Conservation (phyloP, 2,113 vertebrate species). For the Fulica atra region DNA sequence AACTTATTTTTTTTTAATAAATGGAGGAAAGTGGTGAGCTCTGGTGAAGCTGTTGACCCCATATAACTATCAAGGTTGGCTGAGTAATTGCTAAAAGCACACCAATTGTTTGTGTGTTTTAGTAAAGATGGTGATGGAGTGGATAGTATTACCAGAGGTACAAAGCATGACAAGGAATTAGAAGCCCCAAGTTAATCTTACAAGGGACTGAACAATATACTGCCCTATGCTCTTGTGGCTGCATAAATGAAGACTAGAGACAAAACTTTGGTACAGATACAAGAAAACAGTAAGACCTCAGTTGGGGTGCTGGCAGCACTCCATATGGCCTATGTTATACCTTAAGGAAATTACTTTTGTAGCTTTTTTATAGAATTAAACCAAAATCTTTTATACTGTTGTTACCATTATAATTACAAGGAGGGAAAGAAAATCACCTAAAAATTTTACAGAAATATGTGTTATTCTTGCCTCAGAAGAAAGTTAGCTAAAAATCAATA, state of each 20-base stretch:
- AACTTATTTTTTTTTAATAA: neutral
- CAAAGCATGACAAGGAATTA: neutral
- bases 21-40: neutral
- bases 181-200: constrained; percentile 14
- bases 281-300: neutral
- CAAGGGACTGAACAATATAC: neutral
- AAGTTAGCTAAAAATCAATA: neutral
- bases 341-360: neutral
- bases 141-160: neutral
- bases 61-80: neutral
- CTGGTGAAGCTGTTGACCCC: neutral
- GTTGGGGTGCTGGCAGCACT: neutral
- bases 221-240: neutral
- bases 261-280: neutral
- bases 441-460: neutral
- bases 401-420: neutral
- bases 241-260: neutral
- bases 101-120: neutral
- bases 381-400: neutral
- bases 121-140: neutral
- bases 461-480: neutral
- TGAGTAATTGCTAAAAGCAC: neutral
- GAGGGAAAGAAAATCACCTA: neutral
- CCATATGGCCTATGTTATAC: neutral
- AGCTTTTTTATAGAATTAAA: neutral